A percentile compares a stretch with the other conserved stretches of the same genome.
phyloP scores from a whole-genome alignment of 2,113 vertebrate species.

The Elephas maximus region DNA sequence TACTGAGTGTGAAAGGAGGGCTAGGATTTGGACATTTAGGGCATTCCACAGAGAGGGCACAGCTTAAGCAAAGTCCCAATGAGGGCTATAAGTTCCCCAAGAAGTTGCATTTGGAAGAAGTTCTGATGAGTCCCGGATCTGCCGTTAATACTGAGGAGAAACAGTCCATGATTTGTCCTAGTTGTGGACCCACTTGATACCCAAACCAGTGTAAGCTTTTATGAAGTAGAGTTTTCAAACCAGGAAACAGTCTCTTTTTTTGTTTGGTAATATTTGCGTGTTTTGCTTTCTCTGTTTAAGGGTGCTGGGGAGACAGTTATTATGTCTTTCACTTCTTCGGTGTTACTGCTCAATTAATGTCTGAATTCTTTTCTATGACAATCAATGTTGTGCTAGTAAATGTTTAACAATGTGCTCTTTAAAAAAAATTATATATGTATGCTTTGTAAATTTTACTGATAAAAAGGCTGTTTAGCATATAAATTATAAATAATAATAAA shows the following conservation, averaged over 20 bases:
- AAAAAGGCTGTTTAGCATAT: neutral
- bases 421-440: slow-evolving; percentile 38
- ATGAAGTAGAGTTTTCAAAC: neutral
- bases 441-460: slow-evolving; percentile 48
- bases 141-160: neutral
- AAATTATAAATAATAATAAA: slow-evolving; percentile 49
- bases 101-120: slow-evolving; percentile 20
- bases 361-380: slow-evolving; percentile 35
- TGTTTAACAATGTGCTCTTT: slow-evolving; percentile 27
- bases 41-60: neutral
- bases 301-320: neutral
- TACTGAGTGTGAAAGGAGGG: neutral
- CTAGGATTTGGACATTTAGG: neutral
- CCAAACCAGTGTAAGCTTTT: neutral
- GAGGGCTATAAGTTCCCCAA: neutral
- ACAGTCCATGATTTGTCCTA: neutral
- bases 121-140: neutral
- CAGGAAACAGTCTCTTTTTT: neutral
- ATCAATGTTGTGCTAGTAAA: slow-evolving; percentile 13
- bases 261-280: neutral
- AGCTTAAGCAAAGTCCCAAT: neutral
- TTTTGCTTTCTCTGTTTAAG: slow-evolving; percentile 52
- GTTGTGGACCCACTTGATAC: neutral
- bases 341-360: slow-evolving; percentile 38
- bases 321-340: neutral